phyloP scores from a whole-genome alignment of 2,113 vertebrate species.

The Pampusana beccarii region DNA sequence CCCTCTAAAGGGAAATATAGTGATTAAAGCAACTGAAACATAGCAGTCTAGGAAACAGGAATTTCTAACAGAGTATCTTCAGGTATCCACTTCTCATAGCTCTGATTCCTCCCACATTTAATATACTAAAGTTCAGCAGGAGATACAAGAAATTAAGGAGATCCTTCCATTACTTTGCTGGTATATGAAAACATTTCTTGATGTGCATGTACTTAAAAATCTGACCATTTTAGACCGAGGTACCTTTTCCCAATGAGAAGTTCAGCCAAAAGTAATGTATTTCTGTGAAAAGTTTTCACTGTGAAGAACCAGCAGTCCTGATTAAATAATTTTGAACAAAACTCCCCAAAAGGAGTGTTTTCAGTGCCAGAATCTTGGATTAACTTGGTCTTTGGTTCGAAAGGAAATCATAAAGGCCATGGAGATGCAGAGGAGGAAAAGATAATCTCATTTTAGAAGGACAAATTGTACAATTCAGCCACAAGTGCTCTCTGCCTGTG shows the following conservation, averaged over 20 bases:
- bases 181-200: background rate
- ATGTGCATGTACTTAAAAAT: background rate
- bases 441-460: background rate
- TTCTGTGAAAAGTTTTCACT: background rate
- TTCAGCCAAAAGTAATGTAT: background rate
- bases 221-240: background rate
- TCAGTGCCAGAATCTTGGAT: background rate
- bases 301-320: background rate
- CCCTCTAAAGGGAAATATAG: background rate
- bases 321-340: background rate
- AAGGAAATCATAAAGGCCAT: background rate
- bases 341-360: accelerated
- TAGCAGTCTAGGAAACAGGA: background rate
- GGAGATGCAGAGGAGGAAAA: background rate
- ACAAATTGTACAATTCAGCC: background rate
- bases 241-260: background rate
- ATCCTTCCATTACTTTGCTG: background rate
- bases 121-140: background rate
- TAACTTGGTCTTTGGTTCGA: background rate
- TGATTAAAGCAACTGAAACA: background rate
- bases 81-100: background rate
- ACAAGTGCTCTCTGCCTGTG: background rate
- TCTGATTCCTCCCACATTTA: background rate
- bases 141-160: background rate
- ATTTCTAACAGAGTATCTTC: background rate